A percentile compares a stretch with the other conserved stretches of the same genome.
phyloP scores from a whole-genome alignment of 2,113 vertebrate species.

The Setophaga kirtlandii region DNA sequence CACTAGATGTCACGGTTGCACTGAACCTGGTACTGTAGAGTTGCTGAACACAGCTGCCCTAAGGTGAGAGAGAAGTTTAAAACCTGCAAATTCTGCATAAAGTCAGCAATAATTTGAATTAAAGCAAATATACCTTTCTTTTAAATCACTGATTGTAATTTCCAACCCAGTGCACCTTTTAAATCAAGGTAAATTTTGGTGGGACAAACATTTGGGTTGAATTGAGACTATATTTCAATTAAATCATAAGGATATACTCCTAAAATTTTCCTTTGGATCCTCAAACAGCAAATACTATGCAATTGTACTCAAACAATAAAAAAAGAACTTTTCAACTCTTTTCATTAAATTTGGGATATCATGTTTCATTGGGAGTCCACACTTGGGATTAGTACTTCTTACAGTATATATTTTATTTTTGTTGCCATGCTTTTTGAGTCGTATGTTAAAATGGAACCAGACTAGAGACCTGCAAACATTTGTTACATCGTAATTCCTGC shows the following conservation, averaged over 20 bases:
- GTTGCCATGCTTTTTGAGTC: not conserved
- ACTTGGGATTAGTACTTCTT: not conserved
- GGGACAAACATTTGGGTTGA: not conserved
- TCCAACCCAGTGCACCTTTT: not conserved
- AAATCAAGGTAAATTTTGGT: not conserved
- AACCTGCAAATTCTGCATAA: not conserved
- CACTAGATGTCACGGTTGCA: constrained; percentile 72
- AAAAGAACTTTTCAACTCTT: not conserved
- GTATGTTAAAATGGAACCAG: not conserved
- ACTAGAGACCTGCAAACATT: not conserved
- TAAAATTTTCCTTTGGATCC: not conserved
- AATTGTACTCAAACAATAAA: not conserved
- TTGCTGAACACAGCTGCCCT: not conserved
- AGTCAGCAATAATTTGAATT: not conserved
- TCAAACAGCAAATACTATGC: not conserved
- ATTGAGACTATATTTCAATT: not conserved
- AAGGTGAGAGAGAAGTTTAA: not conserved
- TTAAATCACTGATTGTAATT: not conserved
- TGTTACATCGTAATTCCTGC: not conserved
- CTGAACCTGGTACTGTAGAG: not conserved
- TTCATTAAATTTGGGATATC: not conserved
- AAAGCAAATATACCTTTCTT: not conserved
- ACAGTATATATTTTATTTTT: not conserved
- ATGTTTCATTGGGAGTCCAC: not conserved
- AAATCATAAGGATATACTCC: not conserved